phyloP scores from a whole-genome alignment of 2,113 vertebrate genomes.

The Lagopus muta region DNA sequence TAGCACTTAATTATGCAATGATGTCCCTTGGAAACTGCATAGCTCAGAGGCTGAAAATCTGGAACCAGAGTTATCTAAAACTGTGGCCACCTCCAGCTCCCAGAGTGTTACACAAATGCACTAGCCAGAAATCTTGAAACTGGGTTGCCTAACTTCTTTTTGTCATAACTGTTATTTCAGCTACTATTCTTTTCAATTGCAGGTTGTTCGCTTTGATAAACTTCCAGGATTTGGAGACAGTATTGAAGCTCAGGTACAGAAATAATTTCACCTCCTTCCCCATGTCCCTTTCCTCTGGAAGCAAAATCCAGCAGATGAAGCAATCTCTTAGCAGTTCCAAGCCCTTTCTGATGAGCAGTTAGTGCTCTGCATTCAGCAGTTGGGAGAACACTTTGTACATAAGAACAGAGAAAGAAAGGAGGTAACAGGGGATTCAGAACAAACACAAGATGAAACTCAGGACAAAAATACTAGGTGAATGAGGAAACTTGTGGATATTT shows the following conservation, averaged over 20 bases:
- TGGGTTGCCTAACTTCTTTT: not conserved
- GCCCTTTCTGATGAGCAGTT: not conserved
- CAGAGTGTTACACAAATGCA: not conserved
- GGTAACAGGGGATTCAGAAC: not conserved
- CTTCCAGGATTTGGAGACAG: conserved; percentile 17
- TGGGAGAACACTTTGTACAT: not conserved
- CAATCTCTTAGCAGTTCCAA: not conserved
- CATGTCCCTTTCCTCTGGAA: not conserved
- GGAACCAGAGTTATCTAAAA: not conserved
- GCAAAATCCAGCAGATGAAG: not conserved
- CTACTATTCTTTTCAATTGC: not conserved
- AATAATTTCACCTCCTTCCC: not conserved
- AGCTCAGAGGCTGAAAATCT: not conserved
- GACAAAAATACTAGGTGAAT: not conserved
- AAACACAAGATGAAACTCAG: not conserved
- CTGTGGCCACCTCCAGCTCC: not conserved
- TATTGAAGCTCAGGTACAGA: conserved; percentile 41
- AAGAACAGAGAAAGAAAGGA: not conserved
- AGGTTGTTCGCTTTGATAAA: conserved; percentile 44
- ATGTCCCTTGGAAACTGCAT: not conserved
- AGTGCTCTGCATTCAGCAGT: not conserved
- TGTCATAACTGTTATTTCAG: not conserved
- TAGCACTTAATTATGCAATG: not conserved
- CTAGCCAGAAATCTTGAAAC: not conserved
- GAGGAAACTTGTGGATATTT: not conserved